Conservation (phyloP, 2,113 vertebrate genomes). For the Baryphthengus martii region DNA sequence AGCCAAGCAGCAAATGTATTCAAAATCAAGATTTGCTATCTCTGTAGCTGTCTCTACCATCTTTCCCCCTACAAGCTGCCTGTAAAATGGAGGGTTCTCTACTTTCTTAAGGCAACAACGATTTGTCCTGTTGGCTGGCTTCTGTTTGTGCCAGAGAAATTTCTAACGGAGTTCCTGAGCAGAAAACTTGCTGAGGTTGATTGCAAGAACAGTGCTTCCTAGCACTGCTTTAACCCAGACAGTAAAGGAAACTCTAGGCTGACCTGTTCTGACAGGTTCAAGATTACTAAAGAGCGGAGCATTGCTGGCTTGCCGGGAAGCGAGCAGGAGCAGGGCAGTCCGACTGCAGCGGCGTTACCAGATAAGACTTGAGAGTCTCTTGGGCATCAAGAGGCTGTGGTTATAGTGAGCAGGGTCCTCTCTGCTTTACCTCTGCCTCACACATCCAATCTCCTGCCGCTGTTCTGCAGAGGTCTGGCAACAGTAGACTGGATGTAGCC, state of each 20-base stretch:
- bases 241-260: neutral
- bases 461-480: neutral
- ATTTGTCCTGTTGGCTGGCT: neutral
- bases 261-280: neutral
- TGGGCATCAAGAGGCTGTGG: neutral
- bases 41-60: neutral
- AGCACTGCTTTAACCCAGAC: neutral
- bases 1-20: neutral
- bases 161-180: neutral
- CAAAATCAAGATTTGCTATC: neutral
- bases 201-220: neutral
- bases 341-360: neutral
- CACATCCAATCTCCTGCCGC: neutral
- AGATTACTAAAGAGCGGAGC: neutral
- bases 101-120: neutral
- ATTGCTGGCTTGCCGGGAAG: neutral
- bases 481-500: neutral
- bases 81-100: neutral
- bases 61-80: neutral
- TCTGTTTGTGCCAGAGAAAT: neutral
- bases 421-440: neutral
- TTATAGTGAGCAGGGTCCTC: neutral
- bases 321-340: neutral
- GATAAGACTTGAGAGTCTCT: neutral
- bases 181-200: neutral